Base-by-base conservation (phyloP, 2,888 invertebrate species). In the Athalia circularis region DNA sequence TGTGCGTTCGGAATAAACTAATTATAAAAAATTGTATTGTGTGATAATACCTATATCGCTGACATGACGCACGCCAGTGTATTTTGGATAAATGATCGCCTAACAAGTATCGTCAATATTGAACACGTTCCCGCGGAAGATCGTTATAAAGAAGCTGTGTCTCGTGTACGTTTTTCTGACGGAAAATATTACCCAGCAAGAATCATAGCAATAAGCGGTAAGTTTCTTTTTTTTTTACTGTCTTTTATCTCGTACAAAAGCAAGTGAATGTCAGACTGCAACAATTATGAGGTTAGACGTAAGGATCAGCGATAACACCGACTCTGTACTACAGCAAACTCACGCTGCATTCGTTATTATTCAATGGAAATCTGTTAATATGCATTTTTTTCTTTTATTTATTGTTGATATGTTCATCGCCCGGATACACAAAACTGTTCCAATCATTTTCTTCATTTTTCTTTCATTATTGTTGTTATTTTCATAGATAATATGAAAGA, bases 151-250 rank as follows among this genome's bases (percentile, higher is more conserved):
- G 64, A 64, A 45, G 64, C 64, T 64, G 64, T 64, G 45, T 64
- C 64, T 64, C 64, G 45, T 45, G 64, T 64, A 45, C 64, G 45
- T 64, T 64, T 45, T 64, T 64, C 64, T 45, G 64, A 64, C 47
- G 64, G 64, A 45, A 64, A 64, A 64, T 62, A 64, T 64, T 64
- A 65, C 13, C 65, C 65, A 48, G 65, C 65, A 48, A 65, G 50
- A 65, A 65, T 65, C 47, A 65, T 65, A 47, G 65, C 47, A 13
- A 65, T 65, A 48, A 50, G 65, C 47, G 65, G 65, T 65, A 50
- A 48, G 65, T 65, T 65, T 45, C 9, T 4, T 45, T 8, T 64
- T 64, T 64, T 45, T 64, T 64, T 45, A 29, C n/a, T 64, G 64
- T 64, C 64, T 64, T 64, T 45, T 45, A n/a, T 45, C 45, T 64